These are phyloP conservation scores for Drosophila jambulina DNA, from an alignment of 1,140 invertebrate species.

Conservation along the genomic window DNA sequence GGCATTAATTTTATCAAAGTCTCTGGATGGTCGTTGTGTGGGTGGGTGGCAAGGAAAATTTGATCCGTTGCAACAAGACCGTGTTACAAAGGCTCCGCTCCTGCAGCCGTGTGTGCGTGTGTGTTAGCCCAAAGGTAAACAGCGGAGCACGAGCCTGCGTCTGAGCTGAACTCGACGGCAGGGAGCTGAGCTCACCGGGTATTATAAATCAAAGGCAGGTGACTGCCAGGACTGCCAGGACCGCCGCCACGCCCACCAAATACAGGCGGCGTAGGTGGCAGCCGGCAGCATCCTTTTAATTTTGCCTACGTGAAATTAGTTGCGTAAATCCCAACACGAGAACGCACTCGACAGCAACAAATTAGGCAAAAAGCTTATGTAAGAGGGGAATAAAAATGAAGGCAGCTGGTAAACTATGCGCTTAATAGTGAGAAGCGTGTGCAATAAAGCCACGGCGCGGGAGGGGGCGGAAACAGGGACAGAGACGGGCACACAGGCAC, in stretches of 20 bases:
- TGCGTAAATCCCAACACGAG: constrained; percentile 82
- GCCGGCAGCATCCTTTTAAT: constrained; percentile 58
- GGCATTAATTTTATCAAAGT: constrained; percentile 58
- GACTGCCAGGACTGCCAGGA: constrained; percentile 9
- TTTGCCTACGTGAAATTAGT: constrained; percentile 79
- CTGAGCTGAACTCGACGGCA: constrained; percentile 16
- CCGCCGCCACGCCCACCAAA: constrained; percentile 13
- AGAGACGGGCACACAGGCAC: neutral
- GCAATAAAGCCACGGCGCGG: constrained; percentile 65
- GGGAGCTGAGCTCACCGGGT: constrained; percentile 31
- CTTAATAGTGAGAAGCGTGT: constrained; percentile 65
- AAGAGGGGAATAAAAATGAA: constrained; percentile 65
- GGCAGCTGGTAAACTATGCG: constrained; percentile 70
- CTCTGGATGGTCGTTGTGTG: neutral
- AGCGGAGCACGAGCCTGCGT: constrained; percentile 13
- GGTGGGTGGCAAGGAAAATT: constrained; percentile 41
- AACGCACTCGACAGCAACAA: constrained; percentile 73
- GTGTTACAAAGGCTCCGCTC: constrained; percentile 64
- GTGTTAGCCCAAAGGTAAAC: constrained; percentile 36
- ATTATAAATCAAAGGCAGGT: constrained; percentile 75
- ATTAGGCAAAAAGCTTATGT: constrained; percentile 70
- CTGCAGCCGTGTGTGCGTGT: neutral
- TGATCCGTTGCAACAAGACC: constrained; percentile 48
- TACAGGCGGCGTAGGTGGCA: constrained; percentile 12
- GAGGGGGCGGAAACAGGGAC: neutral